Base-by-base conservation (phyloP, 2,888 invertebrate genomes). In the Serrognathus titanus region DNA sequence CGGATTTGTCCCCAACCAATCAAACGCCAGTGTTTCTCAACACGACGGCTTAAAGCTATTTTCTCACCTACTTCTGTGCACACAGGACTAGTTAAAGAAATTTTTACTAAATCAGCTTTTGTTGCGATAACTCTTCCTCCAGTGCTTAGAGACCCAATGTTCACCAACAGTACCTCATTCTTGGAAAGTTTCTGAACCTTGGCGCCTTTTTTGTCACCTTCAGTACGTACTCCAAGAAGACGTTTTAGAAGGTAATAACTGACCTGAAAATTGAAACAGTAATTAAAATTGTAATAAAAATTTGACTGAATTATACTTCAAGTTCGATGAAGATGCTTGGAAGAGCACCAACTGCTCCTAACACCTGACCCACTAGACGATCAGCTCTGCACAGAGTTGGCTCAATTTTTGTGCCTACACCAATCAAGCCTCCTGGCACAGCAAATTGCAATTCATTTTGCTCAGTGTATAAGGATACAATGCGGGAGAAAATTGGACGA, bases 1-100 rank as follows among this genome's bases (percentile, higher is more conserved):
- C 95, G 89, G 79, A 99, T 99, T 79, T 97, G 95, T 68, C 98
- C 99, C 99, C 99, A 99, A 68, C 99, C 99, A 76, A 99, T 99
- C 75, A 99, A 88, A 79, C 99, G 89, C 99, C 99, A 99, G 83
- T 99, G 98, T 78, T 98, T 98, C 72, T 99, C 99, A 41, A 99
- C 96, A 80, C 98, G 88, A 75, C 99, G 86, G 76, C 97, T 97
- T 47, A 99, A 85, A n/a, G 99, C 99, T 70, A 99, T 98, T 78
- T 99, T 99, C 78, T 99, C 99, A 51, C 96, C 96, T 59, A 94
- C 89, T 80, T 99, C 98, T 8, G 99, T 99, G 79, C 99, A 99
- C 5, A 99, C 99, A 1, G 99, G 99, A 79, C 92, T 96, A 20
- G 95, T 97, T 55, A 98, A 84, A 49, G 92, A 89, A 66, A 99